Percentiles rank a stretch among this genome's conserved stretches.
phyloP scores from a whole-genome alignment of 2,888 invertebrate genomes.

The Calameuta filiformis region DNA sequence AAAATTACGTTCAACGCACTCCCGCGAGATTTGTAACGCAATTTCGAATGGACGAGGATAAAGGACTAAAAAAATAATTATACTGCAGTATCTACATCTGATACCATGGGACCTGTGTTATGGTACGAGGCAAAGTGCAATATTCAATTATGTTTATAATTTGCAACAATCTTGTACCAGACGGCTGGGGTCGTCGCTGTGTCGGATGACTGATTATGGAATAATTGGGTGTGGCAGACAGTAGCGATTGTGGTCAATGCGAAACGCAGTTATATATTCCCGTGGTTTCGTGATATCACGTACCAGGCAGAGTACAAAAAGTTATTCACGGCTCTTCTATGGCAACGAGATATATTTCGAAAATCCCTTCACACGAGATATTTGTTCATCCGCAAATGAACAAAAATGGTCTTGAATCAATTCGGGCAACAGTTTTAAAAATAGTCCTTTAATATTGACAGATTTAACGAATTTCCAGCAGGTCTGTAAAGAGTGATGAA shows the following conservation, averaged over 20 bases:
- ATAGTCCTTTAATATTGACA: neutral
- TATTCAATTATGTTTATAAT: slow-evolving; percentile 27
- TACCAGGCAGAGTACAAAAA: neutral
- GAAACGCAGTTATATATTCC: slow-evolving; percentile 5
- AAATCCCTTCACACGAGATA: neutral
- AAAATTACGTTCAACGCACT: neutral
- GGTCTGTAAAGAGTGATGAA: neutral
- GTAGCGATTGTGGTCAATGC: slow-evolving; percentile 20
- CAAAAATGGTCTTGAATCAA: neutral
- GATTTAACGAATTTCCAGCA: neutral
- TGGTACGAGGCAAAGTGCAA: neutral
- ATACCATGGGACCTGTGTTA: neutral
- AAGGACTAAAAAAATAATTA: neutral
- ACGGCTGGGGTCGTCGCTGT: neutral
- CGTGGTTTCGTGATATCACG: slow-evolving; percentile 9
- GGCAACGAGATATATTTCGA: neutral
- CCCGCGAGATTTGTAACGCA: neutral
- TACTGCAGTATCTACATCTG: neutral
- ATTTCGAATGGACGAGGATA: neutral
- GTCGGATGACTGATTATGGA: slow-evolving; percentile 30
- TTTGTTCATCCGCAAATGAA: neutral
- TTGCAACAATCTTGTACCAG: slow-evolving; percentile 15
- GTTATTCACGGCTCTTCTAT: neutral
- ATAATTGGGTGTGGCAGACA: slow-evolving; percentile 31
- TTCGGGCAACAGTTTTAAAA: neutral